Percentiles rank a stretch among this genome's conserved stretches.
phyloP scores from a whole-genome alignment of 30 jellyfish, hydroid and myxozoan genomes.

The Turritopsis dohrnii region DNA sequence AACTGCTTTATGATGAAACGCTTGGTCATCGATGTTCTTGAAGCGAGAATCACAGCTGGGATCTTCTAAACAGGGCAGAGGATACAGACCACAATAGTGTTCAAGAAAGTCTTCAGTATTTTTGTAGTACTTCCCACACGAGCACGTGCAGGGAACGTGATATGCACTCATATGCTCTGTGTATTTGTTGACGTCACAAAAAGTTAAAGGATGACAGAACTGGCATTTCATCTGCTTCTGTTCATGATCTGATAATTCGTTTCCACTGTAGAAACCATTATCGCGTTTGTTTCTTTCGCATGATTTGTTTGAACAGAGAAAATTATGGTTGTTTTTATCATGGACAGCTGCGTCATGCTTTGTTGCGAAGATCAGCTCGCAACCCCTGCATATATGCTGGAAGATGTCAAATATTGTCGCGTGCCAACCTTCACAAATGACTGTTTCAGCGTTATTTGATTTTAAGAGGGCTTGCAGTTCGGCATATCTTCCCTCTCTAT shows the following conservation, averaged over 20 bases:
- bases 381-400: conserved; percentile 55
- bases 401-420: conserved; percentile 59
- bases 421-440: conserved; percentile 50
- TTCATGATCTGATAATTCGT: conserved; percentile 65
- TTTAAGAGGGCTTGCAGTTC: conserved; percentile 63
- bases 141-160: conserved; percentile 74
- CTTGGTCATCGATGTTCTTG: conserved; percentile 75
- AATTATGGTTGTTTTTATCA: conserved; percentile 59
- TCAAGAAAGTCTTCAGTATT: conserved; percentile 64
- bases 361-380: conserved; percentile 49
- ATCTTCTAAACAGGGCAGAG: conserved; percentile 85
- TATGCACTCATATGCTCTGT: conserved; percentile 40
- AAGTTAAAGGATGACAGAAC: conserved; percentile 61
- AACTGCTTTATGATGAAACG: conserved; percentile 75
- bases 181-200: conserved; percentile 42
- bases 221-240: conserved; percentile 62
- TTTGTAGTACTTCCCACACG: conserved; percentile 58
- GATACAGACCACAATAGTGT: conserved; percentile 65
- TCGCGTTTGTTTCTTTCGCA: conserved; percentile 88
- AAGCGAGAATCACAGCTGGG: conserved; percentile 76
- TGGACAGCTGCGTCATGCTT: conserved; percentile 50
- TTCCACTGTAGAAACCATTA: conserved; percentile 71
- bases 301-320: conserved; percentile 65
- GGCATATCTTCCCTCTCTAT: conserved; percentile 39
- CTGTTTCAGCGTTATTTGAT: conserved; percentile 54